These are phyloP conservation scores for Pectinophora gossypiella DNA, from an alignment of 1,140 invertebrate species.

Conservation along the genomic window DNA sequence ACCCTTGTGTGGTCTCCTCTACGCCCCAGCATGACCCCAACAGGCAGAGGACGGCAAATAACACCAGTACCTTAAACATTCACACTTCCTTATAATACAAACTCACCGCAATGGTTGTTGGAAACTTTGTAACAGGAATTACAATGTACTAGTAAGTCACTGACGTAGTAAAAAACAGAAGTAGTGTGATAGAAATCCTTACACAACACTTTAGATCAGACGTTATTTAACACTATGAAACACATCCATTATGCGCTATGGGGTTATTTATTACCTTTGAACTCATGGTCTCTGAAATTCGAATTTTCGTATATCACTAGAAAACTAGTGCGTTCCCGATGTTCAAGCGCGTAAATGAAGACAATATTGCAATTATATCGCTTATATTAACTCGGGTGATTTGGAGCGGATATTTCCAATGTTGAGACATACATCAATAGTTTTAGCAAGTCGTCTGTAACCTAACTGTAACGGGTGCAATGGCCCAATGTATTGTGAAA, in stretches of 20 bases:
- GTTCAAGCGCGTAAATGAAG: conserved; percentile 23
- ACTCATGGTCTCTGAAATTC: conserved; percentile 3
- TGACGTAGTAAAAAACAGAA: too few species aligned
- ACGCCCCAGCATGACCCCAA: conserved; percentile 20
- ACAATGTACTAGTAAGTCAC: too few species aligned
- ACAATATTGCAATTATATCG: conserved; percentile 18
- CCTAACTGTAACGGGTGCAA: background rate
- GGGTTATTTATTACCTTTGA: conserved; percentile 7
- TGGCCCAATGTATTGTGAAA: conserved; percentile 3
- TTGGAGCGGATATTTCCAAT: conserved; percentile 26
- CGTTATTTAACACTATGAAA: too few species aligned
- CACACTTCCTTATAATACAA: too few species aligned
- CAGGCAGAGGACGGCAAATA: conserved; percentile 23
- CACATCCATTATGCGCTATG: background rate
- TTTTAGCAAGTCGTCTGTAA: background rate
- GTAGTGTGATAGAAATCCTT: too few species aligned
- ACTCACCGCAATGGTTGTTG: too few species aligned
- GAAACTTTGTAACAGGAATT: too few species aligned
- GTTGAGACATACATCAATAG: conserved; percentile 16
- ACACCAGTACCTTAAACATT: conserved; percentile 14
- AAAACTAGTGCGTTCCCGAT: background rate
- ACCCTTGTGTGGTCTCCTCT: conserved; percentile 12
- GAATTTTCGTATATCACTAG: background rate
- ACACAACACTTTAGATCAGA: too few species aligned
- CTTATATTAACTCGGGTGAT: conserved; percentile 15